Base-by-base conservation (phyloP, 2,888 invertebrate species). In the Lymantria dispar region DNA sequence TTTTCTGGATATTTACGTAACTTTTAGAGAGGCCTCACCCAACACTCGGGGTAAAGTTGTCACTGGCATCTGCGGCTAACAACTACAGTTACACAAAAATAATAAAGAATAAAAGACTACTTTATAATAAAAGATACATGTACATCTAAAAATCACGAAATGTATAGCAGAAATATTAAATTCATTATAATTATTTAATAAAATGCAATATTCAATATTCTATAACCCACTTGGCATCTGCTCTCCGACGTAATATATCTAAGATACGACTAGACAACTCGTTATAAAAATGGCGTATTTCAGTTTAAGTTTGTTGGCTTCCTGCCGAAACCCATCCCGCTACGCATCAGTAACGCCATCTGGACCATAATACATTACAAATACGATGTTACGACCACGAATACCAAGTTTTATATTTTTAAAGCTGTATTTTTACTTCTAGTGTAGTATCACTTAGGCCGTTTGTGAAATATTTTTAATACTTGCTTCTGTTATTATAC, bases 271-370 rank as follows among this genome's bases (percentile, higher is more conserved):
- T 13, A 29, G 43, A 43, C 38, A 31, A 31, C 38, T 37, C 41
- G 37, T 56, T 50, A 47, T 50, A 62, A 54, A 58, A 59, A 57
- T 46, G 43, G 43, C 33, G 46, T 49, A 46, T 13, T 43, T 48
- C 45, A 48, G 33, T 53, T 40, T 48, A 45, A 46, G 41, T 44
- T 46, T 45, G 45, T 60, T 63, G 63, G 64, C 64, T 41, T 50
- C 49, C 43, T 63, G 64, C 58, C 64, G 58, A 58, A 51, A 48
- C 41, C 47, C 54, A 51, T 56, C 39, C 15, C 33, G 60, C 41
- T 44, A 37, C 60, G 52, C 58, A 38, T 56, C 58, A 50, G 40
- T 45, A 22, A 46, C 36, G 37, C 33, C 54, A 54, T 58, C 54
- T 63, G 58, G 58, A 50, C 49, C 58, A 56, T 52, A 48, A 43